phyloP scores from a whole-genome alignment of 2,888 invertebrate genomes.

The Megastigmus dorsalis region DNA sequence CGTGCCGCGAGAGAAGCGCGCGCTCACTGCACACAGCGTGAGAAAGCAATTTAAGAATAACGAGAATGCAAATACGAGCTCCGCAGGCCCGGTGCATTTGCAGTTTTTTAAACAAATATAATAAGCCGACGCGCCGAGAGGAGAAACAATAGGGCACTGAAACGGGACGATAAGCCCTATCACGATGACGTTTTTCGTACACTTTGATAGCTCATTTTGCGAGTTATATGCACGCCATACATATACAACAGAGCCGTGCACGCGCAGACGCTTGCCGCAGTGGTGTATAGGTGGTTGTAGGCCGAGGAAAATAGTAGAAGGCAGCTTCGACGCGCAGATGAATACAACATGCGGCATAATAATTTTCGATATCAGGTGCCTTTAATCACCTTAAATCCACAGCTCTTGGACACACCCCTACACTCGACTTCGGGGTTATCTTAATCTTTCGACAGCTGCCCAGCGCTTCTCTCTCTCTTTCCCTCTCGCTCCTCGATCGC shows the following conservation, averaged over 20 bases:
- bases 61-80: slow-evolving; percentile 11
- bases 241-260: not conserved
- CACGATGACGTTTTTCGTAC: slow-evolving; percentile 47
- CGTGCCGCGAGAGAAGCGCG: too few relatives aligned
- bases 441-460: slow-evolving; percentile 74
- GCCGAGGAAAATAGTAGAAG: slow-evolving; percentile 51
- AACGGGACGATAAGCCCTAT: slow-evolving; percentile 43
- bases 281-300: too few relatives aligned
- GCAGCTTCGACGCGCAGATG: slow-evolving; percentile 34
- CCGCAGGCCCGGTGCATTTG: not conserved
- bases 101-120: slow-evolving; percentile 31
- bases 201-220: slow-evolving; percentile 52
- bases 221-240: not conserved
- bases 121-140: slow-evolving; percentile 13
- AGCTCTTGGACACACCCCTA: slow-evolving; percentile 68
- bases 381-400: slow-evolving; percentile 75
- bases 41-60: slow-evolving; percentile 48
- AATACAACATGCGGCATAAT: slow-evolving; percentile 61
- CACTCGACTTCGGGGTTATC: slow-evolving; percentile 73
- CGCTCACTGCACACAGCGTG: too few relatives aligned
- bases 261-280: too few relatives aligned
- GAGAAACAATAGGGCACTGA: slow-evolving; percentile 43
- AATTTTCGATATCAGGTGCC: slow-evolving; percentile 74
- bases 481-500: slow-evolving; percentile 57
- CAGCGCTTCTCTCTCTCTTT: slow-evolving; percentile 68